Conservation (phyloP, 2,113 vertebrate species). For the pig (Sus scrofa) region T2T-Sscrofa CM000812.6:257419001-257419500, state of each 20-base stretch:
- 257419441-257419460: not conserved
- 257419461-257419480: not conserved
- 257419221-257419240: not conserved
- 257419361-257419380: not conserved
- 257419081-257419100: slow-evolving; percentile 5
- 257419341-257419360: not conserved
- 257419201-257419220: slow-evolving; percentile 17
- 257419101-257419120: not conserved
- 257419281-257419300: not conserved
- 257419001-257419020: not conserved
- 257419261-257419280: not conserved
- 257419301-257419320: not conserved
- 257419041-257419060: not conserved
- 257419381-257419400: not conserved
- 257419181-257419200: slow-evolving; percentile 7
- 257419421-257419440: not conserved
- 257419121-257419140: not conserved
- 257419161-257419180: not conserved
- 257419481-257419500: not conserved
- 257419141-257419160: not conserved
- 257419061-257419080: slow-evolving; percentile 34
- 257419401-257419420: not conserved
- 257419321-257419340: not conserved
- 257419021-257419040: not conserved
- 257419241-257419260: not conserved